Evolutionary conservation across 1,140 invertebrate species (phyloP).

Genomic region (Bombus vancouverensis): DNA sequence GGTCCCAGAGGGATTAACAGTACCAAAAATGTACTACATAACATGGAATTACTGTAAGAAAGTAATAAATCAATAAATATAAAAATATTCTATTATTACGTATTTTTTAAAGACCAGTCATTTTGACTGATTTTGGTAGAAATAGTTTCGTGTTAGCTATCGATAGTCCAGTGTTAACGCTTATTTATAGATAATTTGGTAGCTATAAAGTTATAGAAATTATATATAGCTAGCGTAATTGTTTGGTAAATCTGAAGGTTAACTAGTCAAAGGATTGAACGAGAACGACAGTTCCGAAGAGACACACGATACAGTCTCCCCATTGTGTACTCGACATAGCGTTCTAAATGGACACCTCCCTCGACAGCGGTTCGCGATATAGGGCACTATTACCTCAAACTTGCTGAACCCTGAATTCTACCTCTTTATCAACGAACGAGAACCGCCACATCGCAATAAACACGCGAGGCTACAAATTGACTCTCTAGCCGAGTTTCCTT

Average conservation of each 20-base stretch:
- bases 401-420: conserved; percentile 24
- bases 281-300: not conserved
- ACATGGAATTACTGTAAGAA: too few species aligned
- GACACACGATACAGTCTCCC: not conserved
- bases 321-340: not conserved
- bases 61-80: too few species aligned
- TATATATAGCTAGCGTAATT: not conserved
- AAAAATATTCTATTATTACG: too few species aligned
- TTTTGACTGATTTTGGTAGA: accelerated
- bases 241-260: conserved; percentile 8
- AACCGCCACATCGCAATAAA: conserved; percentile 30
- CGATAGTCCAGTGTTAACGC: not conserved
- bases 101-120: too few species aligned
- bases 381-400: conserved; percentile 37
- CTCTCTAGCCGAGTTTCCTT: conserved; percentile 36
- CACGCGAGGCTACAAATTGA: conserved; percentile 44
- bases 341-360: conserved; percentile 24
- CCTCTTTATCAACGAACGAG: conserved; percentile 42
- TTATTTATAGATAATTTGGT: not conserved
- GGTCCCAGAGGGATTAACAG: too few species aligned
- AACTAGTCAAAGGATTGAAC: not conserved
- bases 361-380: conserved; percentile 15
- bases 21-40: too few species aligned
- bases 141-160: too few species aligned
- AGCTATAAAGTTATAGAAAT: too few species aligned